Conservation (phyloP, 2,888 invertebrate genomes). For the Spicauda simplicius region DNA sequence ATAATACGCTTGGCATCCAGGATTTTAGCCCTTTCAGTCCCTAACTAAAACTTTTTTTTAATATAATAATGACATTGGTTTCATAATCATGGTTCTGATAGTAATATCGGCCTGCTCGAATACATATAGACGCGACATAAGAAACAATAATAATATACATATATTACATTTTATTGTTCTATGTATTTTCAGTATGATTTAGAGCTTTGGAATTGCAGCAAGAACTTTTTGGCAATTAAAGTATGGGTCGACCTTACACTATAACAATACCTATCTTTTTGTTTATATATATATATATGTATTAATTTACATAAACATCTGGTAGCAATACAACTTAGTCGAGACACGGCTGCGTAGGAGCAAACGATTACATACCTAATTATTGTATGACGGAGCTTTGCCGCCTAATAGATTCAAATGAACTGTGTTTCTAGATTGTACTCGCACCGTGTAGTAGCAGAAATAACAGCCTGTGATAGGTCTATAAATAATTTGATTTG, state of each 20-base stretch:
- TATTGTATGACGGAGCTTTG: slow-evolving; percentile 13
- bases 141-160: too few species aligned
- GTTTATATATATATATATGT: slow-evolving; percentile 2
- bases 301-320: slow-evolving; percentile 9
- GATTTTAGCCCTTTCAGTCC: too few species aligned
- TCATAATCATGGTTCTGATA: too few species aligned
- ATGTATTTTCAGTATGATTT: too few species aligned
- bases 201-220: too few species aligned
- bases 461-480: background rate
- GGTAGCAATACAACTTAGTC: slow-evolving; percentile 14
- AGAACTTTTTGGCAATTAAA: too few species aligned
- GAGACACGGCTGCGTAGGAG: slow-evolving; percentile 19
- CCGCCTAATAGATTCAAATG: slow-evolving; percentile 6
- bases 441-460: background rate
- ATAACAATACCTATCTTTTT: slow-evolving; percentile 4
- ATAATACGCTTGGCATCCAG: too few species aligned
- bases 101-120: too few species aligned
- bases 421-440: slow-evolving; percentile 5
- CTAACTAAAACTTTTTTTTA: too few species aligned
- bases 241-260: slow-evolving; percentile 7
- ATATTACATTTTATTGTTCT: too few species aligned
- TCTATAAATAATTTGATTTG: background rate
- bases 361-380: slow-evolving; percentile 5
- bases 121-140: too few species aligned
- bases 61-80: too few species aligned